Conservation (phyloP, 2,113 vertebrate genomes). For the Myiopsitta monachus region DNA sequence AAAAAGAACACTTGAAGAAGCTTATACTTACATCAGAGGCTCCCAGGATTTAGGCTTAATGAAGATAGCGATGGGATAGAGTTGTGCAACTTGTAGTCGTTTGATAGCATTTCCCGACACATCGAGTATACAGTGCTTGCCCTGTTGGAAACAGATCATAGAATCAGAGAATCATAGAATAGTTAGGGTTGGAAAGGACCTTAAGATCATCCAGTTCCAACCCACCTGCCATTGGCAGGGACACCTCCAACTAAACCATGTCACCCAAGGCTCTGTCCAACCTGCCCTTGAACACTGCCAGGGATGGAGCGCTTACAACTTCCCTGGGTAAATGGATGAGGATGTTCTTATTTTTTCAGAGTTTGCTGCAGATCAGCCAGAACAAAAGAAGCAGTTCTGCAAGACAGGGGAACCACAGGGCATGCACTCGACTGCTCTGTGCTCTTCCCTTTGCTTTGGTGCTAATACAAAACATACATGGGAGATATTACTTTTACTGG, state of each 20-base stretch:
- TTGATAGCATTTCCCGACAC: slow-evolving; percentile 99
- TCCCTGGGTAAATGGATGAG: not conserved
- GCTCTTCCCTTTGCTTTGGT: not conserved
- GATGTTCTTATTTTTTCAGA: slow-evolving; percentile 19
- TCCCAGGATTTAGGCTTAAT: slow-evolving; percentile 94
- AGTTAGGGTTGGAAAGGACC: no score
- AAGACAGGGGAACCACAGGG: accelerated
- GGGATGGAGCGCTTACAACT: no score
- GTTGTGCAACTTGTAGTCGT: slow-evolving; percentile 97
- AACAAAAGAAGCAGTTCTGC: not conserved
- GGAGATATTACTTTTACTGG: not conserved
- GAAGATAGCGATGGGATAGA: slow-evolving; percentile 97
- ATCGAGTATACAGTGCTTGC: slow-evolving; percentile 97
- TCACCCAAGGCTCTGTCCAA: no score
- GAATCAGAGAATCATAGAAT: no score
- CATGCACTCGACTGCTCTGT: accelerated
- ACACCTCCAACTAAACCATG: no score
- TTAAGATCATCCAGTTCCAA: no score
- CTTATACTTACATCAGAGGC: slow-evolving; percentile 90
- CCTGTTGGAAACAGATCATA: slow-evolving; percentile 76
- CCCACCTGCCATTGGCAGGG: no score
- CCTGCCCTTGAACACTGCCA: no score
- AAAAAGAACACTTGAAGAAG: not conserved
- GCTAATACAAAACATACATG: not conserved
- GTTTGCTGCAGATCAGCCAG: not conserved